Evolutionary conservation across 2,113 vertebrate species (phyloP).

Genomic region (Laterallus jamaicensis): DNA sequence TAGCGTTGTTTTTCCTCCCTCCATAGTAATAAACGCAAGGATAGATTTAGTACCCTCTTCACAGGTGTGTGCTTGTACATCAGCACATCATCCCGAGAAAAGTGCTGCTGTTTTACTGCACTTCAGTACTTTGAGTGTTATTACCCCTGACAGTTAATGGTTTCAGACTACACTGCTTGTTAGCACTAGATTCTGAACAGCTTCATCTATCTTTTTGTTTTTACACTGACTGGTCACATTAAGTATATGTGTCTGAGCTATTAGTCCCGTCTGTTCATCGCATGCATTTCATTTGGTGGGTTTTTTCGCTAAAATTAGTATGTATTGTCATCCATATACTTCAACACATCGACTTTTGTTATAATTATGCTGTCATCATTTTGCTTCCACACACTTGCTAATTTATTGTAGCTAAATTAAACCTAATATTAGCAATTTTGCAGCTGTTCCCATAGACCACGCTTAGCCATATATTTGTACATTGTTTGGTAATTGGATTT

Average conservation of each 20-base stretch:
- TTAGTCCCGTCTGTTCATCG: slow-evolving; percentile 79
- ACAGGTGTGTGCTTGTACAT: slow-evolving; percentile 79
- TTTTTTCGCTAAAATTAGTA: slow-evolving; percentile 81
- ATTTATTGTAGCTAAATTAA: slow-evolving; percentile 87
- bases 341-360: slow-evolving; percentile 83
- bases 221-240: slow-evolving; percentile 83
- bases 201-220: slow-evolving; percentile 86
- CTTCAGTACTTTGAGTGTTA: slow-evolving; percentile 81
- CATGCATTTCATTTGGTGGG: slow-evolving; percentile 75
- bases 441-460: slow-evolving; percentile 81
- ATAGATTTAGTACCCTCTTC: slow-evolving; percentile 78
- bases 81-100: slow-evolving; percentile 72
- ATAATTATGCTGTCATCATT: slow-evolving; percentile 85
- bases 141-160: slow-evolving; percentile 84
- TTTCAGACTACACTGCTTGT: slow-evolving; percentile 80
- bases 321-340: slow-evolving; percentile 83
- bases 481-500: slow-evolving; percentile 80
- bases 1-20: slow-evolving; percentile 83
- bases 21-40: slow-evolving; percentile 76
- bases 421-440: slow-evolving; percentile 87
- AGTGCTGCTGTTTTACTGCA: slow-evolving; percentile 73
- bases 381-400: slow-evolving; percentile 82
- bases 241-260: slow-evolving; percentile 81
- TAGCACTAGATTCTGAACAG: slow-evolving; percentile 80
- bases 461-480: slow-evolving; percentile 72